Conservation (phyloP, 2,113 vertebrate genomes). For the Dromiciops gliroides region DNA sequence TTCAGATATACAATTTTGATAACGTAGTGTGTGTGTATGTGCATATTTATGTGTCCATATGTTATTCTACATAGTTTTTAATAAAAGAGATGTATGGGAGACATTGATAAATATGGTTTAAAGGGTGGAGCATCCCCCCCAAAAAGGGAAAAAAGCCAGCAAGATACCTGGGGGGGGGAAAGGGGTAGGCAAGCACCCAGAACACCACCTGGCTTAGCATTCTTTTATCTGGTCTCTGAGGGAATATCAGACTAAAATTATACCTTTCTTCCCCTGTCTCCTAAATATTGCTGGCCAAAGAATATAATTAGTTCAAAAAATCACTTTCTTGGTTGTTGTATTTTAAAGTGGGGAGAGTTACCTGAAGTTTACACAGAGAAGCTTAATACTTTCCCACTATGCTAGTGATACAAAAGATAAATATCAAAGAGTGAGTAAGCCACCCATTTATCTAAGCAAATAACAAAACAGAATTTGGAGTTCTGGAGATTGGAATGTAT, state of each 20-base stretch:
- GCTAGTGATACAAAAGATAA: neutral
- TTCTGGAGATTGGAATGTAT: neutral
- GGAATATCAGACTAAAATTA: neutral
- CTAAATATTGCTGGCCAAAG: neutral
- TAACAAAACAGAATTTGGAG: neutral
- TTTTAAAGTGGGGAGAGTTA: neutral
- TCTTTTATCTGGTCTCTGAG: neutral
- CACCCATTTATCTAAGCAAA: neutral
- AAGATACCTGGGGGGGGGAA: neutral
- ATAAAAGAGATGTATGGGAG: neutral
- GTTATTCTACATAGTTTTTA: neutral
- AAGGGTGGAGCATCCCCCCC: neutral
- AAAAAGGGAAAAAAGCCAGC: neutral
- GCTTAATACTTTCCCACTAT: neutral
- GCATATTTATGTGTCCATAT: neutral
- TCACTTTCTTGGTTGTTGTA: neutral
- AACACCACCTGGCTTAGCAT: neutral
- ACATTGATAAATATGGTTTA: neutral
- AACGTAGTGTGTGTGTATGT: neutral
- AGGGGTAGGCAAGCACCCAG: neutral
- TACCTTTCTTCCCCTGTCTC: neutral
- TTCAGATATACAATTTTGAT: neutral
- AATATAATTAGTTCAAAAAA: neutral
- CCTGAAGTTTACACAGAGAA: neutral
- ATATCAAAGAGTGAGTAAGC: neutral